Evolutionary conservation across 2,888 invertebrate genomes (phyloP).

Genomic region (Pharmacophagus antenor): DNA sequence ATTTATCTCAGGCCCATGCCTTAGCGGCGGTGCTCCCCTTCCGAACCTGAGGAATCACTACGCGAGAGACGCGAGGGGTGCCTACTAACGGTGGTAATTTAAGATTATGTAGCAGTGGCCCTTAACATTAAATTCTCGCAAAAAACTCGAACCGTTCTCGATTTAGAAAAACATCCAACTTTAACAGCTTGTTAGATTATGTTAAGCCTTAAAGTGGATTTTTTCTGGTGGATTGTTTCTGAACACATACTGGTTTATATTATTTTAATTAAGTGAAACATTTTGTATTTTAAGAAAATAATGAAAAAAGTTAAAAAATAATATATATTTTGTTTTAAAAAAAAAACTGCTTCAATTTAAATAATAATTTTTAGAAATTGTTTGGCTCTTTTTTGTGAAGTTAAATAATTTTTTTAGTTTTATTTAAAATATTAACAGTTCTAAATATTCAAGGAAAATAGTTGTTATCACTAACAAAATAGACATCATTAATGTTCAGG

Average conservation of each 20-base stretch:
- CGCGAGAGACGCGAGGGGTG: constrained; percentile 53
- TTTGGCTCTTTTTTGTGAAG: too few relatives aligned
- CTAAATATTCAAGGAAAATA: background rate
- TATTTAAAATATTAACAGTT: too few relatives aligned
- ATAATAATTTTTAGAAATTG: too few relatives aligned
- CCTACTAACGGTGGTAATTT: constrained; percentile 56
- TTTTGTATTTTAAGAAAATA: too few relatives aligned
- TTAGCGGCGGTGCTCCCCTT: constrained; percentile 38
- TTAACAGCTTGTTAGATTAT: background rate
- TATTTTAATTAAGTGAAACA: too few relatives aligned
- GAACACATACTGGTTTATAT: too few relatives aligned
- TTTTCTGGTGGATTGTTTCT: too few relatives aligned
- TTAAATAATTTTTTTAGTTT: too few relatives aligned
- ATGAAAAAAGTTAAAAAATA: too few relatives aligned
- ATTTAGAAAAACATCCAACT: background rate
- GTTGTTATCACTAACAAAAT: background rate
- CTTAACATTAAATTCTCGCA: constrained; percentile 31
- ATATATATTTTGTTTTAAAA: too few relatives aligned
- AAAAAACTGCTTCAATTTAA: too few relatives aligned
- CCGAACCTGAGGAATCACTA: constrained; percentile 46
- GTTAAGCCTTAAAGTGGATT: background rate
- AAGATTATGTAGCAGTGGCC: constrained; percentile 41
- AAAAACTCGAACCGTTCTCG: constrained; percentile 18
- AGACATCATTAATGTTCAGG: background rate
- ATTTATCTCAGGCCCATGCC: constrained; percentile 44